Evolutionary conservation across 2,888 invertebrate species (phyloP).

Genomic region (Netelia fuscicornis): DNA sequence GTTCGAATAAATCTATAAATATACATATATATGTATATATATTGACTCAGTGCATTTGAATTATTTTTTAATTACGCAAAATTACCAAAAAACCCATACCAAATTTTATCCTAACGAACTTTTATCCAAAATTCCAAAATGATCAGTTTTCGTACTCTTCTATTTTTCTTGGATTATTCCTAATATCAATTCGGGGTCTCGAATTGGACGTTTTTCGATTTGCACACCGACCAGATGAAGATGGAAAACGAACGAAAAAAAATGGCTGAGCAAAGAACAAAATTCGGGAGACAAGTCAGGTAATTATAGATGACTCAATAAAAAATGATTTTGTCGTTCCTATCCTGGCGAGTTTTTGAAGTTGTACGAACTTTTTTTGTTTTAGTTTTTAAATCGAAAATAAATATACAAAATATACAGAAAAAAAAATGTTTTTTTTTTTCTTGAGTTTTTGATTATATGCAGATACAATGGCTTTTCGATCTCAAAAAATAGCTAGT

Average conservation of each 20-base stretch:
- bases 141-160: background rate
- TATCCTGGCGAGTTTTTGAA: conserved; percentile 10
- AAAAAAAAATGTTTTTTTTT: too few species aligned
- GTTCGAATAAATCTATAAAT: conserved; percentile 63
- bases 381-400: too few species aligned
- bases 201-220: conserved; percentile 24
- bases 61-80: conserved; percentile 76
- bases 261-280: conserved; percentile 1
- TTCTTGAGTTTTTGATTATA: too few species aligned
- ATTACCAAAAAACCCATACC: conserved; percentile 53
- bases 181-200: background rate
- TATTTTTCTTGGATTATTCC: background rate
- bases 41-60: conserved; percentile 73
- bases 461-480: too few species aligned
- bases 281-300: conserved; percentile 59
- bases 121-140: conserved; percentile 7
- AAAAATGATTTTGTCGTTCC: conserved; percentile 34
- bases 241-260: conserved; percentile 23
- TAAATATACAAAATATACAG: too few species aligned
- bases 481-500: too few species aligned
- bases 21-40: conserved; percentile 69
- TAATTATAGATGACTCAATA: conserved; percentile 65
- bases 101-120: conserved; percentile 36
- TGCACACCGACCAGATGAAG: background rate
- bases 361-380: background rate